A percentile compares a stretch with the other conserved stretches of the same genome.
phyloP scores from a whole-genome alignment of 2,888 invertebrate species.

The Psylliodes chrysocephalus region DNA sequence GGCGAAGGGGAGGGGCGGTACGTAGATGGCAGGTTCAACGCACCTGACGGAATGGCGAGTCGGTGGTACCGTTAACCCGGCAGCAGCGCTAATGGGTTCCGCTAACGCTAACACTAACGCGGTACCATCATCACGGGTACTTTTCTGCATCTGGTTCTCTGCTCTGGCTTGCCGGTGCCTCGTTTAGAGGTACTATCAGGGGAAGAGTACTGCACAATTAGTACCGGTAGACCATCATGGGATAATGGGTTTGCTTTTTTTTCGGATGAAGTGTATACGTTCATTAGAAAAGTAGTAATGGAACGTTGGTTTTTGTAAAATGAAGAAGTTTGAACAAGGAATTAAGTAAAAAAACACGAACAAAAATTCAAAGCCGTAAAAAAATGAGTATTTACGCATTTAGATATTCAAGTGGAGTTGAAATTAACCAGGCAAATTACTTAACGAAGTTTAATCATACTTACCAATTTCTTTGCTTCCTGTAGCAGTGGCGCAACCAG shows the following conservation, averaged over 20 bases:
- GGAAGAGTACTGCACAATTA: conserved; percentile 10
- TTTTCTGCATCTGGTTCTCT: conserved; percentile 15
- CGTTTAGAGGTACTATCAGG: conserved; percentile 8
- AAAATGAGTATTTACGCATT: too few relatives aligned
- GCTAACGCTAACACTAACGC: conserved; percentile 56
- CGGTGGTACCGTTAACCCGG: conserved; percentile 59
- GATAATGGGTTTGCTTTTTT: background rate
- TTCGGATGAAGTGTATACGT: background rate
- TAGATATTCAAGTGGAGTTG: too few relatives aligned
- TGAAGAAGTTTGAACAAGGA: too few relatives aligned
- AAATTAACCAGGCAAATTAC: too few relatives aligned
- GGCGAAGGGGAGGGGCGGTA: conserved; percentile 45
- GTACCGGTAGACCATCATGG: conserved; percentile 6
- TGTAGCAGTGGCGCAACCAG: too few relatives aligned
- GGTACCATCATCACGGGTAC: conserved; percentile 18
- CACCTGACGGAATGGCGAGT: conserved; percentile 64
- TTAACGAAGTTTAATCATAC: too few relatives aligned
- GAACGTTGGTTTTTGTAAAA: too few relatives aligned
- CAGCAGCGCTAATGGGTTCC: conserved; percentile 60
- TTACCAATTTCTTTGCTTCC: too few relatives aligned
- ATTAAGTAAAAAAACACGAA: too few relatives aligned
- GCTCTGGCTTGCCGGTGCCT: conserved; percentile 1
- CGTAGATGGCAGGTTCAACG: conserved; percentile 60
- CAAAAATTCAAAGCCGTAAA: too few relatives aligned
- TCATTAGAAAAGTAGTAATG: too few relatives aligned